Evolutionary conservation across 1,140 invertebrate genomes (phyloP).

Genomic region (Meloidogyne exigua): DNA sequence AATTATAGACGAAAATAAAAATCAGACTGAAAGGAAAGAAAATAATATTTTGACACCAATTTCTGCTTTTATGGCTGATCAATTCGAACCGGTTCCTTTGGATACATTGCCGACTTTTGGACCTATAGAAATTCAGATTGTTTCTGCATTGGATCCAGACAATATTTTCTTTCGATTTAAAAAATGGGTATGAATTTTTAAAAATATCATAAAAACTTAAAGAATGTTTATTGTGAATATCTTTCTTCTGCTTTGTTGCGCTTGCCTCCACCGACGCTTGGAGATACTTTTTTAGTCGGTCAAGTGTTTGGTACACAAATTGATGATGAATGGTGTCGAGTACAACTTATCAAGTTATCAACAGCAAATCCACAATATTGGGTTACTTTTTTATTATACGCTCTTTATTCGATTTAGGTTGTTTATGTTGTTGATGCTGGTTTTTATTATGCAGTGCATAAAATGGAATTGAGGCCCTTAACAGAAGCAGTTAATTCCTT

Average conservation of each 20-base stretch:
- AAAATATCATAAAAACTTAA: neutral
- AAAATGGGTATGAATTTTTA: conserved; percentile 17
- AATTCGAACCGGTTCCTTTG: conserved; percentile 16
- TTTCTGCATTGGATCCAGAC: conserved; percentile 33
- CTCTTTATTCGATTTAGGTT: conserved; percentile 4
- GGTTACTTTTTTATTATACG: neutral
- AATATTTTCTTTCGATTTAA: conserved; percentile 30
- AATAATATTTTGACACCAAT: conserved; percentile 1
- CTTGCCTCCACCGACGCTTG: conserved; percentile 7
- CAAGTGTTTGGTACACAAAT: conserved; percentile 26
- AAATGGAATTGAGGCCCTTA: conserved; percentile 17
- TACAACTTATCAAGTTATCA: conserved; percentile 25
- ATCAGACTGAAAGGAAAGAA: too few species aligned
- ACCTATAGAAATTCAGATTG: conserved; percentile 10
- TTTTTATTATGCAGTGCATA: conserved; percentile 28
- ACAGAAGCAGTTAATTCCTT: conserved; percentile 33
- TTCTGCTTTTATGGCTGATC: conserved; percentile 3
- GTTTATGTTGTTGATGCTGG: conserved; percentile 33
- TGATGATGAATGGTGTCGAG: conserved; percentile 30
- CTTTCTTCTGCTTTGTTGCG: conserved; percentile 9
- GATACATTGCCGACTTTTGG: conserved; percentile 11
- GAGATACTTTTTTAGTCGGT: conserved; percentile 8
- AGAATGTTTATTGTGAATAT: conserved; percentile 25
- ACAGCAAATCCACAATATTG: conserved; percentile 25
- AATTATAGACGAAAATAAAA: neutral